Base-by-base conservation (phyloP, 2,797 vertebrate species). In the Neomorphus geoffroyi region DNA sequence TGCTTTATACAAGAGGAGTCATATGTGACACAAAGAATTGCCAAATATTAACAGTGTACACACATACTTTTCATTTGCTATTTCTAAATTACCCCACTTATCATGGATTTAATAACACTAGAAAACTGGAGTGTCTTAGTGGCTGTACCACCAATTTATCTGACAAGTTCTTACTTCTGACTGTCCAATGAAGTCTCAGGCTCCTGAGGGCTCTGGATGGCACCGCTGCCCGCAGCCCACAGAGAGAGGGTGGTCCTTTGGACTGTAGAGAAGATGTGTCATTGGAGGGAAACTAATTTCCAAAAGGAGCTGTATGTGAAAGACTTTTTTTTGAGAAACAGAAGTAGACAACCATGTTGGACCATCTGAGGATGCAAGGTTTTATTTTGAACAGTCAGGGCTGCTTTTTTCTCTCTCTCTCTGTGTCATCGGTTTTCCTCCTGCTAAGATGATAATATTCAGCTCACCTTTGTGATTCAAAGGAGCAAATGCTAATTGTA, bases 391-490 rank as follows among this genome's bases (percentile, higher is more conserved):
- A 69, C 8, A 32, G 2, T 48, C 43, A 33, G 51, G 70, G 13
- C 4, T 78, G 2, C 24, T 90, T 51, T 17, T 24, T 82, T 72
- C 14, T 32, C 21, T 17, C 37, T 28, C 33, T 17, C 9, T 45
- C 3, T 11, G 11, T 30, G 11, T 27, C 5, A 1, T 18, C 88
- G 5, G 1, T 39, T 45, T 4, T 2, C 1, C 3, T 4, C 9
- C 10, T 2, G 1, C 7, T 56, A 26, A 79, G 19, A 77, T 5
- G 5, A 7, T 32, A 56, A 46, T 57, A 53, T 6, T 54, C 32
- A 73, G 57, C 12, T 80, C 48, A 56, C 6, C 17, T 80, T 69
- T 60, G 23, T 57, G 53, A 73, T 54, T 12, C 87, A 64, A 73
- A 8, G 12, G 9, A 65, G 9, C 1, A 60, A 51, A 88, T 56